phyloP scores from a whole-genome alignment of 2,888 invertebrate species.

The Cephus spinipes region DNA sequence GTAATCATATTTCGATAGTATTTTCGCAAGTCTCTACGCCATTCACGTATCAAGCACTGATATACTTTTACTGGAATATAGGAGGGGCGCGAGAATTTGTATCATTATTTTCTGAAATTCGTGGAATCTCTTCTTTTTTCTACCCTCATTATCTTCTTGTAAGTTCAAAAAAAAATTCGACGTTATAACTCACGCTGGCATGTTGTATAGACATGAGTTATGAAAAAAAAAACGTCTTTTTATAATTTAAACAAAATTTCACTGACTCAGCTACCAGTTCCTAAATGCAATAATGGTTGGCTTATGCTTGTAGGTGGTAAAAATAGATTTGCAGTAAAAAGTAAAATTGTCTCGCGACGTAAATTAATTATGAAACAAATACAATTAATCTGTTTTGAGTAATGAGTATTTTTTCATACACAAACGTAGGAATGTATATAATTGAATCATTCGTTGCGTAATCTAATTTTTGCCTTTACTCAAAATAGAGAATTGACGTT shows the following conservation, averaged over 20 bases:
- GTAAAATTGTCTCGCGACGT: too few species aligned
- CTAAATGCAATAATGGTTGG: background rate
- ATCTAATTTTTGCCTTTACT: background rate
- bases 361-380: background rate
- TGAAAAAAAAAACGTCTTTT: too few species aligned
- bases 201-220: too few species aligned
- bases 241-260: too few species aligned
- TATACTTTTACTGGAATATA: too few species aligned
- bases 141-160: background rate
- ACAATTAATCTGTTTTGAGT: background rate
- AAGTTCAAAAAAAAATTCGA: background rate
- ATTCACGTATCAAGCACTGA: background rate
- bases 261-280: background rate
- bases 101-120: background rate
- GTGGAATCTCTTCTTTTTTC: background rate
- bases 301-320: background rate
- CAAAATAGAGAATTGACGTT: background rate
- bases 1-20: background rate
- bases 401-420: background rate
- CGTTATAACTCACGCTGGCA: background rate
- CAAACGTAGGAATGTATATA: constrained; percentile 25
- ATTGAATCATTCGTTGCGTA: constrained; percentile 11
- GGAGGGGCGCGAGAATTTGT: too few species aligned
- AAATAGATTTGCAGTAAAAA: background rate
- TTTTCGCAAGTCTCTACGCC: background rate